phyloP scores from a whole-genome alignment of 2,888 invertebrate species.

The Phorcus lineatus region DNA sequence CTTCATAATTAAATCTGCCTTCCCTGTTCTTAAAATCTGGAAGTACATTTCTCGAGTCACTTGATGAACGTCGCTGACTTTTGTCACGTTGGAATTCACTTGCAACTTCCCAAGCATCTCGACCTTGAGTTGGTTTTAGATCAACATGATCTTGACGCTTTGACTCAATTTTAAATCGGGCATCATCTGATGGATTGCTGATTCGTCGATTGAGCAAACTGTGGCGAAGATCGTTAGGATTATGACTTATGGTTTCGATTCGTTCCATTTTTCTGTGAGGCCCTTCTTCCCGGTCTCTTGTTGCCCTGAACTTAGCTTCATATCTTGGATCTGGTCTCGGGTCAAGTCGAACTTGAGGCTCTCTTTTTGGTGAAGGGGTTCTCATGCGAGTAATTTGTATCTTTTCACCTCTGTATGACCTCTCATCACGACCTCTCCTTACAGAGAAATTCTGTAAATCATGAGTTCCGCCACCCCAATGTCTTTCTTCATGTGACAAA shows the following conservation, averaged over 20 bases:
- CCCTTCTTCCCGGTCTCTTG: slow-evolving; percentile 27
- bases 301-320: slow-evolving; percentile 46
- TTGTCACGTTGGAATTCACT: slow-evolving; percentile 9
- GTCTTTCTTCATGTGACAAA: not conserved
- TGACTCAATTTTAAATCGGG: not conserved
- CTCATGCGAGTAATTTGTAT: not conserved
- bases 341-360: slow-evolving; percentile 34
- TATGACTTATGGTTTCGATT: slow-evolving; percentile 38
- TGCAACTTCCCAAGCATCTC: not conserved
- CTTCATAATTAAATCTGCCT: slow-evolving; percentile 53
- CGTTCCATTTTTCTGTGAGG: slow-evolving; percentile 37
- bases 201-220: slow-evolving; percentile 45
- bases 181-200: not conserved
- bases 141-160: not conserved
- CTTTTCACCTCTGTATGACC: not conserved
- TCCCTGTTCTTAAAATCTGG: slow-evolving; percentile 51
- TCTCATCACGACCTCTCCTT: not conserved
- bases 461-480: not conserved
- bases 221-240: slow-evolving; percentile 60
- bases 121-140: not conserved
- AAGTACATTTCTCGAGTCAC: slow-evolving; percentile 28
- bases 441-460: too few relatives aligned
- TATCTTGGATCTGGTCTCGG: slow-evolving; percentile 55
- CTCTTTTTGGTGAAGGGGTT: not conserved
- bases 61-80: not conserved